Percentiles rank a stretch among this genome's conserved stretches.
Conservation (phyloP, 2,797 vertebrate species). For the Xenops minutus region DNA sequence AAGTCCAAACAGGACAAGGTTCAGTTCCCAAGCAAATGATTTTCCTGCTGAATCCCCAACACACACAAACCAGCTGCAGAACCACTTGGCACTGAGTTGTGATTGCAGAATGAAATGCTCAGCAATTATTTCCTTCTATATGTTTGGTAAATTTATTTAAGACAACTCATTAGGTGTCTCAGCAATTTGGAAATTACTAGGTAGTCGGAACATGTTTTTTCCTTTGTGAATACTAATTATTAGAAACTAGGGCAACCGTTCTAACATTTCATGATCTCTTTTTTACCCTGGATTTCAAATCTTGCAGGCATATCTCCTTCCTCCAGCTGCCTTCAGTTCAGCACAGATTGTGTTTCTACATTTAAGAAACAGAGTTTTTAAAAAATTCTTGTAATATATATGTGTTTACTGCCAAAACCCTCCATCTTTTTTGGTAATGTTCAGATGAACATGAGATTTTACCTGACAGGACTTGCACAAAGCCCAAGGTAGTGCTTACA, state of each 20-base stretch:
- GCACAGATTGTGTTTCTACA: constrained; percentile 23
- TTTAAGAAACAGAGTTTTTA: not conserved
- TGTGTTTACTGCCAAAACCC: not conserved
- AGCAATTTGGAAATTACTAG: constrained; percentile 60
- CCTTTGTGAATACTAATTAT: constrained; percentile 45
- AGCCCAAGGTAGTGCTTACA: not conserved
- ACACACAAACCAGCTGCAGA: not conserved
- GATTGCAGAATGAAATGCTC: constrained; percentile 50
- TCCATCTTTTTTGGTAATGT: not conserved
- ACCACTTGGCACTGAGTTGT: not conserved
- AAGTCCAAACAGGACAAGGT: not conserved
- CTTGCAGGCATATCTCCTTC: not conserved
- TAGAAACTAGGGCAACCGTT: constrained; percentile 36
- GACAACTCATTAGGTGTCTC: constrained; percentile 41
- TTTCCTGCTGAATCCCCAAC: not conserved
- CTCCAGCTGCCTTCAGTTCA: not conserved
- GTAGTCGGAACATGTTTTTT: constrained; percentile 4
- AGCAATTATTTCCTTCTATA: constrained; percentile 51
- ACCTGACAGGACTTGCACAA: not conserved
- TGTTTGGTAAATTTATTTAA: constrained; percentile 51
- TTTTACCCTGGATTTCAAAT: not conserved
- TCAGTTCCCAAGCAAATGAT: not conserved
- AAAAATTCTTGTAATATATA: not conserved
- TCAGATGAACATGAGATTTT: not conserved
- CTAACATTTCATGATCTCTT: not conserved